phyloP scores from a whole-genome alignment of 2,888 invertebrate species.

The Drosophila niveifrons region DNA sequence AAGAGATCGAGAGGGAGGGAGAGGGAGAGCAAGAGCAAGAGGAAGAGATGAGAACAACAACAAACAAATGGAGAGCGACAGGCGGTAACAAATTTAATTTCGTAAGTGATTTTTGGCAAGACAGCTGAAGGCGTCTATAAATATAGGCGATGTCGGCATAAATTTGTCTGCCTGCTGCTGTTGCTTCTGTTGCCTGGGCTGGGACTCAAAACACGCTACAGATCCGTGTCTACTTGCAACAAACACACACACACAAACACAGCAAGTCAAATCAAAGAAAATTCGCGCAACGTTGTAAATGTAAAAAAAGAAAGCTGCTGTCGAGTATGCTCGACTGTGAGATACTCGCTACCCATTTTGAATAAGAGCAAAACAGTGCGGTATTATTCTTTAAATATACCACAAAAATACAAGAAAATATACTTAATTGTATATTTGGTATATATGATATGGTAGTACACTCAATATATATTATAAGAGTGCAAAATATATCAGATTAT shows the following conservation, averaged over 20 bases:
- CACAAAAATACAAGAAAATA: no score
- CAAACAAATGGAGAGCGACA: constrained; percentile 28
- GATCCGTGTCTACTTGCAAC: constrained; percentile 5
- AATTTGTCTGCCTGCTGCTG: constrained; percentile 42
- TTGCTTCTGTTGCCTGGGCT: constrained; percentile 5
- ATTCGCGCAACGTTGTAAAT: constrained; percentile 41
- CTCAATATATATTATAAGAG: no score
- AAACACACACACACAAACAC: constrained; percentile 17
- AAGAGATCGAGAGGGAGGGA: constrained; percentile 1
- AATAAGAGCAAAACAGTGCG: no score
- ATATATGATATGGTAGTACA: no score
- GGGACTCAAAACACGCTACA: background rate
- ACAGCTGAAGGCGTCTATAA: constrained; percentile 74
- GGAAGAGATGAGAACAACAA: constrained; percentile 17
- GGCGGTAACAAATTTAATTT: constrained; percentile 72
- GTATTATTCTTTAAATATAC: no score
- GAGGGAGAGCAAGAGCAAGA: no score
- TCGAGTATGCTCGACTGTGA: no score
- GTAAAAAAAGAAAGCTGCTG: no score
- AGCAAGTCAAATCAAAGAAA: constrained; percentile 43
- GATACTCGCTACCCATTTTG: no score
- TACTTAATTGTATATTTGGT: no score
- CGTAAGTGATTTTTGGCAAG: constrained; percentile 74
- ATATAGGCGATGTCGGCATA: constrained; percentile 72
- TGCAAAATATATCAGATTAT: no score